Evolutionary conservation across 2,888 invertebrate species (phyloP), one percentile per base, ranked within the genome.

Genomic region (Scaeva pyrastri): DNA sequence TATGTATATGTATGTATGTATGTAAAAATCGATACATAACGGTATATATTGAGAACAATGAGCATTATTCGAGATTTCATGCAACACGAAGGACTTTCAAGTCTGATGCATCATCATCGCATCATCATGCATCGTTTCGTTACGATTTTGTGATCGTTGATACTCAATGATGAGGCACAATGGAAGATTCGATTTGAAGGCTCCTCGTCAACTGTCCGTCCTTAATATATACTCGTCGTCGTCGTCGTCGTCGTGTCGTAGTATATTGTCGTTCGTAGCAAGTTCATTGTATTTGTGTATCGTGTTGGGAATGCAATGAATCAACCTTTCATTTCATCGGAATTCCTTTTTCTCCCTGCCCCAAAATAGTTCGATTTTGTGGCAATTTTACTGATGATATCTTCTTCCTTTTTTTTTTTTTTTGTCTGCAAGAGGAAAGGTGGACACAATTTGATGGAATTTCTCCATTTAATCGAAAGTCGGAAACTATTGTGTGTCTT

Each of bases 11-110:
- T n/a, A n/a, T n/a, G n/a, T n/a, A n/a, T n/a, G n/a, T n/a, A n/a
- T 64, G 78, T 75, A 78, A 77, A 76, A 81, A 86, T 86, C 74
- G 77, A 86, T 82, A 60, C 14, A 21, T 7, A 73, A 77, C 74
- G 75, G 66, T 72, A 71, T 77, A 71, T 77, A 60, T 77, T 19
- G 71, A 74, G 71, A 81, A 81, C 73, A 80, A 85, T 77, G 60
- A 85, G 80, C 7, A 19, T 55, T 70, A 23, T 41, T 43, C 16
- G 43, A 68, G 43, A 68, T 58, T 19, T 23, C 43, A 70, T n/a
- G 55, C 41, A 71, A 26, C 16, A 19, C 26, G 12, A 12, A 36
- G 12, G 11, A 26, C n/a, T 16, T 48, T 10, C 16, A 16, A 50
- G 43, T n/a, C 26, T 62, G 56, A 31, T 31, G 31, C 31, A 31